A percentile compares a stretch with the other conserved stretches of the same genome.
Conservation (phyloP, 2,888 invertebrate genomes). For the Sarcophaga variegata region DNA sequence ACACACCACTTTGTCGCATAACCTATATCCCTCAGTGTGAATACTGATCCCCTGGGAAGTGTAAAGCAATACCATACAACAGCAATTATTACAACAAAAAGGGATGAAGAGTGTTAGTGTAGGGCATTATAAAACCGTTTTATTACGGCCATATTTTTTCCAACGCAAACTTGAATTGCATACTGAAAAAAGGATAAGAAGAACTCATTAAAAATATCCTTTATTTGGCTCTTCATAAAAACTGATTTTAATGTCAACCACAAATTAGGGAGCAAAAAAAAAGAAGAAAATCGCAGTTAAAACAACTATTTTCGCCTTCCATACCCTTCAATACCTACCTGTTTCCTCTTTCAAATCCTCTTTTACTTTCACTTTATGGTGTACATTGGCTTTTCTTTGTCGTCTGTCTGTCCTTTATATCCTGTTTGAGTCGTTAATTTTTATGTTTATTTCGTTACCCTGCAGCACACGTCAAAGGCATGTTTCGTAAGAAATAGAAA, state of each 20-base stretch:
- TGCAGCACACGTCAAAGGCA: slow-evolving; percentile 72
- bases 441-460: slow-evolving; percentile 75
- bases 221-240: slow-evolving; percentile 73
- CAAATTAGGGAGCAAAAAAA: slow-evolving; percentile 57
- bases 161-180: slow-evolving; percentile 20
- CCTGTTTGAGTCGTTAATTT: slow-evolving; percentile 78
- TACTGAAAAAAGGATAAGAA: neutral
- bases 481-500: slow-evolving; percentile 26
- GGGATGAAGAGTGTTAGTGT: neutral
- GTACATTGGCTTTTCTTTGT: neutral
- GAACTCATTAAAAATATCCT: slow-evolving; percentile 22
- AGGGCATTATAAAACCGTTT: too few relatives aligned
- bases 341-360: neutral
- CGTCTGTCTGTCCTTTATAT: slow-evolving; percentile 77
- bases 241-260: slow-evolving; percentile 78
- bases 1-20: too few relatives aligned
- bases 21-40: too few relatives aligned
- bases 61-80: neutral
- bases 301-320: slow-evolving; percentile 45
- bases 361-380: slow-evolving; percentile 47
- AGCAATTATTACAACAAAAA: neutral
- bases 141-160: neutral
- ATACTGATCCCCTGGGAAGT: too few relatives aligned
- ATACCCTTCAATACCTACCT: neutral
- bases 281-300: slow-evolving; percentile 32